Evolutionary conservation across 2,797 vertebrate genomes (phyloP), one percentile per base, ranked within the genome.

Genomic region (Anolis apletophallus): DNA sequence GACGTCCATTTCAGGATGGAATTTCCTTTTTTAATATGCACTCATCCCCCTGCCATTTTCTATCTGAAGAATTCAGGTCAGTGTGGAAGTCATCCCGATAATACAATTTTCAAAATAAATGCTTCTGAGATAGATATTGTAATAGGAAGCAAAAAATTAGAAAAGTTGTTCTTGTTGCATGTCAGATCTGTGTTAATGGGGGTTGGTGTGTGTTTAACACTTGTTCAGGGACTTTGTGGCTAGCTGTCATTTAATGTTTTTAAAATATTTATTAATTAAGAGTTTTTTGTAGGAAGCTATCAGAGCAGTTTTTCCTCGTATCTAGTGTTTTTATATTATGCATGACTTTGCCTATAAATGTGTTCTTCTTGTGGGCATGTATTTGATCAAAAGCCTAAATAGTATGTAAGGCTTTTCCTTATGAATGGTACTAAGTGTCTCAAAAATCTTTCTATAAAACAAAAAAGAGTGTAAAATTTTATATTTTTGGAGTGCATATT

Each of bases 1-100:
- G 71, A 91, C 89, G 0, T 91, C 94, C 94, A 86, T 94, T 95
- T 95, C 88, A 89, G 21, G 78, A 79, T 84, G 85, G 83, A 91
- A 87, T 88, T 90, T 83, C 11, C 78, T 89, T 91, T 77, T 89
- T 83, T 87, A 81, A 0, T 76, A 91, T 85, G 55, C 34, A 78
- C 85, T 86, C 87, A 34, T 80, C 46, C 87, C 85, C 79, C 29
- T n/a, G 74, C 69, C 68, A 16, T 88, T 94, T 12, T 0, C 85
- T 83, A 50, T 88, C 90, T 84, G 73, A 85, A 88, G 90, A 91
- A 92, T 72, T 82, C 91, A 90, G 91, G 87, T 94, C 92, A 86
- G 50, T 46, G 16, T 40, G 71, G 77, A 94, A 85, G 91, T 93
- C 88, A 74, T 90, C 86, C 74, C 91, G 90, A 72, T 32, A 55